These are phyloP conservation scores for Ophioderma brevispina DNA, from an alignment of 35 echinoderm and acorn worm genomes.

Conservation along the genomic window DNA sequence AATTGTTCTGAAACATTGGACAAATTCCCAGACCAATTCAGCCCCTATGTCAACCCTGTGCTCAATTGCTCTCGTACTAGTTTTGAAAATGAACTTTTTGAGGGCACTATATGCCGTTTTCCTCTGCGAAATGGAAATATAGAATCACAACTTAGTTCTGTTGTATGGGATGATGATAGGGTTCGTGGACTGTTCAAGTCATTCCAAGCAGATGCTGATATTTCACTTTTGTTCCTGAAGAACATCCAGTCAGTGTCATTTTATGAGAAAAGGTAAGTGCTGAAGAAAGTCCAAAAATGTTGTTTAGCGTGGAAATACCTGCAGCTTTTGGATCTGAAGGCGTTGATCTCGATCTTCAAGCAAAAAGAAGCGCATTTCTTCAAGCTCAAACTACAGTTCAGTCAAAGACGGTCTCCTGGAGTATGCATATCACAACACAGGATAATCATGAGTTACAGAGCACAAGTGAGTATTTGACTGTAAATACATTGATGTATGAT, in stretches of 20 bases:
- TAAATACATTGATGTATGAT: slow-evolving; percentile 2
- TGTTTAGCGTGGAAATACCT: not conserved
- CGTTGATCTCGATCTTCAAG: not conserved
- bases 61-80: slow-evolving; percentile 2
- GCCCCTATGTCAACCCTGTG: slow-evolving; percentile 57
- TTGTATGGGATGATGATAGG: slow-evolving; percentile 15
- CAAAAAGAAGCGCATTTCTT: not conserved
- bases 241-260: slow-evolving; percentile 56
- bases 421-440: slow-evolving; percentile 3
- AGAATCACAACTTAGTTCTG: slow-evolving; percentile 14
- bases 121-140: slow-evolving; percentile 55
- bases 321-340: not conserved
- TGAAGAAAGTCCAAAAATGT: not conserved
- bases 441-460: not conserved
- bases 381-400: not conserved
- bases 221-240: slow-evolving; percentile 73
- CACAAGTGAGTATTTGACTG: slow-evolving; percentile 20
- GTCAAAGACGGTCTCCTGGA: not conserved
- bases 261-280: not conserved
- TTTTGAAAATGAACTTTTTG: not conserved
- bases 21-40: slow-evolving; percentile 60
- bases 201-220: slow-evolving; percentile 71
- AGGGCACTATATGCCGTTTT: slow-evolving; percentile 84
- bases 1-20: not conserved
- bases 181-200: slow-evolving; percentile 39